Base-by-base conservation (phyloP, 2,888 invertebrate species). In the Eristalinus sepulchralis region DNA sequence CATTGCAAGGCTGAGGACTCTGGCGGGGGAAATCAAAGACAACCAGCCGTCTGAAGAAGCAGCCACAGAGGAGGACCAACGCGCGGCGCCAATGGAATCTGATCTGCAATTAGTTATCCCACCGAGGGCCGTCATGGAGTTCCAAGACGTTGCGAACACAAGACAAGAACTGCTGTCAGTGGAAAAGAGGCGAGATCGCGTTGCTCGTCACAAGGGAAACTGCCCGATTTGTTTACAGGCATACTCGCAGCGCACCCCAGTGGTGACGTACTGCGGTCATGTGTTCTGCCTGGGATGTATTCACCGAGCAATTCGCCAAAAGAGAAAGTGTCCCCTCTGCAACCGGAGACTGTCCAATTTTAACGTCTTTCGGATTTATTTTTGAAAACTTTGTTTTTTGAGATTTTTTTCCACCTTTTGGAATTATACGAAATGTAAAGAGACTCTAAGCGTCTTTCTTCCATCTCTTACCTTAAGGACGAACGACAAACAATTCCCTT, bases 401-500 rank as follows among this genome's bases (percentile, higher is more conserved):
- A 36, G 27, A 53, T 53, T 17, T 17, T 8, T 4, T 57, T 2
- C 20, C 1, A n/a, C n/a, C 6, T 10, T 22, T 55, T 55, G 9
- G 22, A 57, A 24, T 11, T 27, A 27, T 27, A 27, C 27, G 57
- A 57, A 57, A 57, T 17, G 8, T 17, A 1, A 11, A 11, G 11
- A 57, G 24, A 24, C 57, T 2, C 2, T 1, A 11, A 24, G 3
- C 24, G 6, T 24, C n/a, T 36, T 3, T 13, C 13, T 36, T 36
- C n/a, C n/a, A n/a, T n/a, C 31, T 31, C 31, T 31, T 4, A 31
- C 31, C 31, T 31, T 6, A 39, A 39, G 11, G 11, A 39, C n/a
- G n/a, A n/a, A 39, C 11, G 11, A 6, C n/a, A 11, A 13, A n/a
- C n/a, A n/a, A n/a, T n/a, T n/a, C n/a, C 72, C 87, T 72, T 88